phyloP scores from a whole-genome alignment of 2,113 vertebrate genomes.

The Marcusenius ussheri region DNA sequence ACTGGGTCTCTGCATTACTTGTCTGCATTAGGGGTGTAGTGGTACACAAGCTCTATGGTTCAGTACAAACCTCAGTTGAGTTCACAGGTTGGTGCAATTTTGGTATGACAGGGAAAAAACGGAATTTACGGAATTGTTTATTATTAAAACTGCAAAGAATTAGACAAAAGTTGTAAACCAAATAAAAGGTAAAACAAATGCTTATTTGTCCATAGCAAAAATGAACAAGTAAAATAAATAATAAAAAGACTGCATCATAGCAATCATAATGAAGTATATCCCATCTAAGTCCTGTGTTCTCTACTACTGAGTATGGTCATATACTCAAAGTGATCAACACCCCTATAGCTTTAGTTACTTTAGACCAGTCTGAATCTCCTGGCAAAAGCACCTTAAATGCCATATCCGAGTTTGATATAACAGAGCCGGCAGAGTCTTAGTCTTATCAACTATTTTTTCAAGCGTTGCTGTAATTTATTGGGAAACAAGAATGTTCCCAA shows the following conservation, averaged over 20 bases:
- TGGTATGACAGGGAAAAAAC: background rate
- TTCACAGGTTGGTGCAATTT: background rate
- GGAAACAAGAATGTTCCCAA: no score
- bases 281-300: no score
- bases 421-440: no score
- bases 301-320: background rate
- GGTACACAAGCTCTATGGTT: background rate
- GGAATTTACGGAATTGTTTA: background rate
- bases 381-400: no score
- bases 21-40: background rate
- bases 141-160: background rate
- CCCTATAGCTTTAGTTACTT: background rate
- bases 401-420: no score
- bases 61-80: background rate
- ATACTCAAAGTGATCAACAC: background rate
- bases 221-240: background rate
- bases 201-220: background rate
- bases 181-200: background rate
- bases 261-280: background rate
- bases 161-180: background rate
- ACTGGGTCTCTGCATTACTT: background rate
- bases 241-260: background rate
- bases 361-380: background rate
- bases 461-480: no score
- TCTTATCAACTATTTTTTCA: no score